These are phyloP conservation scores for Netelia virgata DNA, from an alignment of 2,888 invertebrate species.

Conservation along the genomic window DNA sequence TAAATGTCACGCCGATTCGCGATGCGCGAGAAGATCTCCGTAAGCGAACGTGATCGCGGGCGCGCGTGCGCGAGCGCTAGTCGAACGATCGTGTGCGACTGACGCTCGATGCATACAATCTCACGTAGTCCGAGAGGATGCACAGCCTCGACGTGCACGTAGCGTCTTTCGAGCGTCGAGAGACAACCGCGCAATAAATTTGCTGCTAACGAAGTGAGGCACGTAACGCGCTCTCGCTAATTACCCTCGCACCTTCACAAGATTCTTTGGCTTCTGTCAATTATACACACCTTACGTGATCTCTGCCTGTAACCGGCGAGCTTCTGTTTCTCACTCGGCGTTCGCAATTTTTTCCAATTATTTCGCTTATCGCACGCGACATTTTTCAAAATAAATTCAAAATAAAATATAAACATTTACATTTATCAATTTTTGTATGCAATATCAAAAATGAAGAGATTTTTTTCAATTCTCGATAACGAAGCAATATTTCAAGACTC, in stretches of 20 bases:
- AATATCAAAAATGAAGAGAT: too few species aligned
- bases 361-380: too few species aligned
- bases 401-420: too few species aligned
- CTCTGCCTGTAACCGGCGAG: background rate
- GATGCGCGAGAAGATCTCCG: slow-evolving; percentile 15
- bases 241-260: slow-evolving; percentile 59
- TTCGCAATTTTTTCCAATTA: background rate
- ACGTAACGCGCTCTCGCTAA: slow-evolving; percentile 69
- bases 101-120: slow-evolving; percentile 18
- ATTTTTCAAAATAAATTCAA: too few species aligned
- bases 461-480: too few species aligned
- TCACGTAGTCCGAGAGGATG: slow-evolving; percentile 2
- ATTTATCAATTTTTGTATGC: too few species aligned
- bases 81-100: slow-evolving; percentile 38
- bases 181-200: slow-evolving; percentile 70
- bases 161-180: slow-evolving; percentile 8
- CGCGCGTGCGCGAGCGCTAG: slow-evolving; percentile 27
- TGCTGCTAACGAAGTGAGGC: slow-evolving; percentile 69
- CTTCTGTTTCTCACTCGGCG: slow-evolving; percentile 38
- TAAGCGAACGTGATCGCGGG: background rate
- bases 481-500: too few species aligned
- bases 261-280: slow-evolving; percentile 56
- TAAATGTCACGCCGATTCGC: slow-evolving; percentile 42
- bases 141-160: slow-evolving; percentile 1
- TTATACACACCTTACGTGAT: slow-evolving; percentile 52